Evolutionary conservation across 2,113 vertebrate genomes (phyloP).

Genomic region (Todiramphus chloris): DNA sequence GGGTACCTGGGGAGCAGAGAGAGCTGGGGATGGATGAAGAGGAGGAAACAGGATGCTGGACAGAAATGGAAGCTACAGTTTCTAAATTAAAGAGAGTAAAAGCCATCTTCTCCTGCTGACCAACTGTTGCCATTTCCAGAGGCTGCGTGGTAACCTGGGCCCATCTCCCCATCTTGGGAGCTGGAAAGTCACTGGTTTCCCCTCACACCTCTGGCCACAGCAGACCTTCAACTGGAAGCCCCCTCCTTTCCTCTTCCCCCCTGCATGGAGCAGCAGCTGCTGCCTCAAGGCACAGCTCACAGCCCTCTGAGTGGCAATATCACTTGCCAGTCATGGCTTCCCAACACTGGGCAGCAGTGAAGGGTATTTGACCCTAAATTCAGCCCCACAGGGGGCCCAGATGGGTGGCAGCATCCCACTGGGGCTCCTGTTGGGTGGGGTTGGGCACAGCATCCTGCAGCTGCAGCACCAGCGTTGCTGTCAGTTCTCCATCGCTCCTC

Average conservation of each 20-base stretch:
- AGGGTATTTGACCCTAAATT: not conserved
- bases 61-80: not conserved
- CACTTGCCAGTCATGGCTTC: not conserved
- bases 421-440: not conserved
- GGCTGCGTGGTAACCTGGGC: not conserved
- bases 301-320: too few species aligned
- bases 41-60: not conserved
- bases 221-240: not conserved
- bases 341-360: not conserved
- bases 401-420: not conserved
- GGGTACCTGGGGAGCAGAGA: not conserved
- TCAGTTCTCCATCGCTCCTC: not conserved
- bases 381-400: too few species aligned
- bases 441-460: not conserved
- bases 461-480: not conserved
- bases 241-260: not conserved
- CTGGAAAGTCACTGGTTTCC: not conserved
- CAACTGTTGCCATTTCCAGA: not conserved
- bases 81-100: not conserved
- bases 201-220: not conserved
- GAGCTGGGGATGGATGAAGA: not conserved
- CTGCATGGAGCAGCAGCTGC: not conserved
- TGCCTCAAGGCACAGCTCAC: too few species aligned
- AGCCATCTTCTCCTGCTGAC: not conserved
- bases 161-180: accelerated